These are phyloP conservation scores for Lutraria lutraria DNA, from an alignment of 2,888 invertebrate species.

Conservation along the genomic window DNA sequence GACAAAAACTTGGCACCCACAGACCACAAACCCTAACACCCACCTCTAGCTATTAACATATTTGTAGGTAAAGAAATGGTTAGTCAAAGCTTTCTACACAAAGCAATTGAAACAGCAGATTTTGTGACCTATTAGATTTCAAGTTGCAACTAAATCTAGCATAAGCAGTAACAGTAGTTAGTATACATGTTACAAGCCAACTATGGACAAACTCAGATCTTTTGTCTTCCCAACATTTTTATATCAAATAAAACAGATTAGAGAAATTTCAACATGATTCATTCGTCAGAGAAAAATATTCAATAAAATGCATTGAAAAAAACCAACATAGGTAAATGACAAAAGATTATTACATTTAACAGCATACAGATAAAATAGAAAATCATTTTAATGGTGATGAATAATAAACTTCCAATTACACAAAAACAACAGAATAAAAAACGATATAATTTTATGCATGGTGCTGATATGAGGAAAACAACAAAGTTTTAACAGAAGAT, in stretches of 20 bases:
- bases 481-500: neutral
- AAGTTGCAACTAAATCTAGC: neutral
- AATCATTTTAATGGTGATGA: neutral
- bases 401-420: neutral
- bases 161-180: neutral
- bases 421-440: neutral
- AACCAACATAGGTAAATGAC: neutral
- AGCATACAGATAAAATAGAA: neutral
- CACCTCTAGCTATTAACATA: neutral
- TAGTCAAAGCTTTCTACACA: neutral
- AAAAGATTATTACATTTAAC: neutral
- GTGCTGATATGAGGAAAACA: neutral
- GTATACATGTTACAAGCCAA: neutral
- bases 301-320: neutral
- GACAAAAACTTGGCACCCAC: neutral
- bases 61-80: too few relatives aligned
- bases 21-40: neutral
- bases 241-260: neutral
- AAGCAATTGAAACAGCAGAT: neutral
- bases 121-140: neutral
- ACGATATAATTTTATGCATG: neutral
- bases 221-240: neutral
- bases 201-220: slow-evolving; percentile 22
- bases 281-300: neutral
- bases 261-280: neutral